Evolutionary conservation across 1,140 invertebrate genomes (phyloP), one percentile per base, ranked within the genome.

Genomic region (Dinoponera quadriceps): DNA sequence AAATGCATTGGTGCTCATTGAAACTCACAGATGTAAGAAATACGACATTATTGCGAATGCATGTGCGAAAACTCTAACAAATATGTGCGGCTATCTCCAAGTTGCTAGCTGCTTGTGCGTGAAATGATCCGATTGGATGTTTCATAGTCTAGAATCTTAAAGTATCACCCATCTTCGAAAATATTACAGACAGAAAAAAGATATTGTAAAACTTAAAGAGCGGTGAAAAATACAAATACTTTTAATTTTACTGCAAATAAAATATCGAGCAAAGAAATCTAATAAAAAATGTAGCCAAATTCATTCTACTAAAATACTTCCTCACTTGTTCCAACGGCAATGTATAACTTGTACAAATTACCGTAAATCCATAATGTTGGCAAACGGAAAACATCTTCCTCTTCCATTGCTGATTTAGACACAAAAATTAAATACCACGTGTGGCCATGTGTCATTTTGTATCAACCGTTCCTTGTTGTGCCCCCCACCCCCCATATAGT

Each of bases 241-340:
- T 0, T n/a, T 48, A 38, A 25, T 38, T 16, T 33, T 16, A 9
- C 16, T 4, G 14, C 14, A 68, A 7, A 20, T 0, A 13, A 44
- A 44, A 27, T 14, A 51, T 9, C 27, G 69, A 62, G 27, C 16
- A 25, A 75, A 54, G 20, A 3, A 66, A 5, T 27, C 18, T 51
- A 62, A 3, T 59, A 13, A 4, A 20, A 29, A 9, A 18, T 71
- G n/a, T 18, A 72, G 29, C 25, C 11, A 49, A 38, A 62, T 63
- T 33, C 38, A 33, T 25, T 25, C 49, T n/a, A 9, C 20, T 11
- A 27, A 49, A 54, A 74, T 22, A 44, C 38, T 85, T 86, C 72
- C 69, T 85, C 63, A 86, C 69, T 59, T 86, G 55, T 86, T 86
- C 84, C 84, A 86, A 86, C 51, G 0, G 57, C 62, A 82, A 4